Percentiles rank a stretch among this genome's conserved stretches.
Conservation (phyloP, 2,113 vertebrate genomes). For the Gavia stellata region DNA sequence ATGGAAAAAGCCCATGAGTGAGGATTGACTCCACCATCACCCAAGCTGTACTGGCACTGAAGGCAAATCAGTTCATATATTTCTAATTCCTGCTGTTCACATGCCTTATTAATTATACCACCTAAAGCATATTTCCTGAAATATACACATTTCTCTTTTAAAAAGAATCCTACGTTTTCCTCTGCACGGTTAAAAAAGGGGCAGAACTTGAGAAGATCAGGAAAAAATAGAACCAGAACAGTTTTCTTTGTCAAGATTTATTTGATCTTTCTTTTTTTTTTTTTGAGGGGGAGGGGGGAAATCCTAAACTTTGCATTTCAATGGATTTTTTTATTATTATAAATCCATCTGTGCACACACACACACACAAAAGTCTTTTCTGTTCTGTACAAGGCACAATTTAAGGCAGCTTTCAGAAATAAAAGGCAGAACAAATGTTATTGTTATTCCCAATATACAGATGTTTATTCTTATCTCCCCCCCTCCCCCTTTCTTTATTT, state of each 20-base stretch:
- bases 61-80: background rate
- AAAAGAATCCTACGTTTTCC: background rate
- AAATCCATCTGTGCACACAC: constrained; percentile 58
- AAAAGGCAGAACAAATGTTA: constrained; percentile 48
- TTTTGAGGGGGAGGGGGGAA: constrained; percentile 3
- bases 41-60: background rate
- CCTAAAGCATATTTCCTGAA: background rate
- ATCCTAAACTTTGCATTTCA: constrained; percentile 65
- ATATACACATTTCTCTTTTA: background rate
- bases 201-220: background rate
- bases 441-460: constrained; percentile 67
- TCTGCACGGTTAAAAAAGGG: background rate
- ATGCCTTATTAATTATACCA: background rate
- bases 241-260: constrained; percentile 36
- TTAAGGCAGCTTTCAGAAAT: constrained; percentile 39
- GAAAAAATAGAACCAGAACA: background rate
- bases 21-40: background rate
- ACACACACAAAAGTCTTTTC: background rate
- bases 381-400: constrained; percentile 50
- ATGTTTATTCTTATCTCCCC: constrained; percentile 49
- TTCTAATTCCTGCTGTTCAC: background rate
- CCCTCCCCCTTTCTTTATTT: constrained; percentile 43
- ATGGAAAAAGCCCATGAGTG: background rate
- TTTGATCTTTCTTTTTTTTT: constrained; percentile 37
- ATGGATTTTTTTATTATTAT: constrained; percentile 52